Evolutionary conservation across 2,113 vertebrate species (phyloP).

Genomic region (Numenius arquata): DNA sequence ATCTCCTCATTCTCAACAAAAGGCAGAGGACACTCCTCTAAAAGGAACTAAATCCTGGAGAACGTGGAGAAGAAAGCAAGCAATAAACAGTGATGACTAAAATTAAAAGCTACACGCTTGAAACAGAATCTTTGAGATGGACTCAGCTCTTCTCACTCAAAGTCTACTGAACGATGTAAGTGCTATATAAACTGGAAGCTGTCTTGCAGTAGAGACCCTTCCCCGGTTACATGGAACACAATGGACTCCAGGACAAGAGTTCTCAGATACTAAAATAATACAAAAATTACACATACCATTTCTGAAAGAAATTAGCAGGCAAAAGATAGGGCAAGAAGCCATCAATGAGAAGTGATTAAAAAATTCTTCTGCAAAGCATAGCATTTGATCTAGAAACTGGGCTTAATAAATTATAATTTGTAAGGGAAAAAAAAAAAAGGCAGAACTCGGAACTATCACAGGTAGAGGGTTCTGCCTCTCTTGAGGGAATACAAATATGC

Average conservation of each 20-base stretch:
- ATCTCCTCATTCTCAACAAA: not conserved
- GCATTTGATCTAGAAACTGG: not conserved
- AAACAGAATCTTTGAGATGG: not conserved
- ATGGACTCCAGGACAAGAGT: not conserved
- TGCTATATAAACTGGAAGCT: not conserved
- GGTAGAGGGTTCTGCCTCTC: not conserved
- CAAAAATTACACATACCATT: not conserved
- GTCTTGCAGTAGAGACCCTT: not conserved
- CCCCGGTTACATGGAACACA: not conserved
- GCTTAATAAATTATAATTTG: not conserved
- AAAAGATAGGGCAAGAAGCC: not conserved
- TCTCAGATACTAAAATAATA: not conserved
- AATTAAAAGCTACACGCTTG: not conserved
- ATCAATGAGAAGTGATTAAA: not conserved
- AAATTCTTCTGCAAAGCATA: not conserved
- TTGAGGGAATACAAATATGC: not conserved
- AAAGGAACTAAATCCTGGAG: not conserved
- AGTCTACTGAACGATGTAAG: rapidly evolving
- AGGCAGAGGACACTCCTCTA: not conserved
- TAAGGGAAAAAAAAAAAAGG: not conserved
- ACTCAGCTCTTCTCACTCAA: not conserved
- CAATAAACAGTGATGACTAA: not conserved
- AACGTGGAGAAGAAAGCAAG: not conserved
- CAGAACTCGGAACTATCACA: not conserved
- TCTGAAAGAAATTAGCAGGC: not conserved